These are phyloP conservation scores for Sesia bembeciformis DNA, from an alignment of 2,888 invertebrate species.

Conservation along the genomic window DNA sequence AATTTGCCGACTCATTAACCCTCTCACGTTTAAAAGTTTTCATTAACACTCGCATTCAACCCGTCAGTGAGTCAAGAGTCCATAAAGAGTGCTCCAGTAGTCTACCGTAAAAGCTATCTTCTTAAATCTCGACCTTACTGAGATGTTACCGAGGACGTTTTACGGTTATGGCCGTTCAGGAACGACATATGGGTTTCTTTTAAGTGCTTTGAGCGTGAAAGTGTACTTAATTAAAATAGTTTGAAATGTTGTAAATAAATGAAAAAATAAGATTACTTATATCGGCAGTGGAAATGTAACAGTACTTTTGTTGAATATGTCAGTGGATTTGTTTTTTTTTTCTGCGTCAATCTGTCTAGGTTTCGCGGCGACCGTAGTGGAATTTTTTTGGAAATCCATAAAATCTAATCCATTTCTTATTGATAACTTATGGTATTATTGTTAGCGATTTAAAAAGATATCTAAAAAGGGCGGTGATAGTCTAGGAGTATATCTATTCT, in stretches of 20 bases:
- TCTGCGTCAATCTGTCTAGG: too few relatives aligned
- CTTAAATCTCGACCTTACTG: constrained; percentile 45
- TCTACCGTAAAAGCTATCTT: constrained; percentile 40
- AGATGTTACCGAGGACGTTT: constrained; percentile 44
- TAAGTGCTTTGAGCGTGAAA: too few relatives aligned
- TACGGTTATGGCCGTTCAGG: constrained; percentile 51
- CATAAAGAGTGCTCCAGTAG: neutral
- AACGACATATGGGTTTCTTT: neutral
- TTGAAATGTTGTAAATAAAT: too few relatives aligned
- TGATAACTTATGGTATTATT: neutral
- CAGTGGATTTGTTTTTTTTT: too few relatives aligned
- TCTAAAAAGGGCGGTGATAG: neutral
- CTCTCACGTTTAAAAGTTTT: constrained; percentile 25
- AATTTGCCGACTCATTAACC: constrained; percentile 9
- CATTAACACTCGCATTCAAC: constrained; percentile 26
- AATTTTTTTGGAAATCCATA: too few relatives aligned
- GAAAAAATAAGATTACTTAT: too few relatives aligned
- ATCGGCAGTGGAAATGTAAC: too few relatives aligned
- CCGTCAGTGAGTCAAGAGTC: neutral
- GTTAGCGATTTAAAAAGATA: neutral
- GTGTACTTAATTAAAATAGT: too few relatives aligned
- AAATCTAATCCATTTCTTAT: neutral
- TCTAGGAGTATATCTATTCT: too few relatives aligned
- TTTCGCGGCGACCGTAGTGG: too few relatives aligned
- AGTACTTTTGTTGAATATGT: too few relatives aligned